Evolutionary conservation across 2,797 vertebrate species (phyloP).

Genomic region (Lepilemur ruficaudatus): DNA sequence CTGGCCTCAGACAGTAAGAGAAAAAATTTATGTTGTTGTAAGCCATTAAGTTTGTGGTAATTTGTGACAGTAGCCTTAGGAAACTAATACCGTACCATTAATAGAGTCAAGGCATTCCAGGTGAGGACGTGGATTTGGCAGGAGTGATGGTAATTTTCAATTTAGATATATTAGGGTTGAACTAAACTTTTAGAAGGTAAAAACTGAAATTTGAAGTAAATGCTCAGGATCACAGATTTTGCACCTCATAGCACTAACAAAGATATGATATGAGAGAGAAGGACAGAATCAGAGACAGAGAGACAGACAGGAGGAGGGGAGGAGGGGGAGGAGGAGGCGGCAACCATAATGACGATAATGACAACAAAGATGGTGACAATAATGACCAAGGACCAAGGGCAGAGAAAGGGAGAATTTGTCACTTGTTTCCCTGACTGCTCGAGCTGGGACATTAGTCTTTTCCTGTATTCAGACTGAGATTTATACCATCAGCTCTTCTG

Average conservation of each 20-base stretch:
- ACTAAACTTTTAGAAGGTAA: not conserved
- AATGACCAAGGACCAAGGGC: not conserved
- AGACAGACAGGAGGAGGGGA: not conserved
- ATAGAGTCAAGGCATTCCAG: not conserved
- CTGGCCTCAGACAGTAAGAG: not conserved
- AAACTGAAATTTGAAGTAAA: not conserved
- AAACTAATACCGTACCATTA: not conserved
- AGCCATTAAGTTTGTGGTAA: not conserved
- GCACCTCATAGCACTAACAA: not conserved
- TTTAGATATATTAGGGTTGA: not conserved
- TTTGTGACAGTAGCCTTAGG: not conserved
- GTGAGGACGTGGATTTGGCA: not conserved
- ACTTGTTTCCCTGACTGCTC: not conserved
- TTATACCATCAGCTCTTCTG: not conserved
- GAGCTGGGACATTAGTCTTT: not conserved
- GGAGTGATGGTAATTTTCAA: not conserved
- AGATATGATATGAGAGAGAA: not conserved
- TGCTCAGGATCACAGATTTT: not conserved
- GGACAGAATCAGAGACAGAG: not conserved
- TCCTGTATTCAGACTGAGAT: not conserved
- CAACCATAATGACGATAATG: not conserved
- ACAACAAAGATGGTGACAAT: not conserved
- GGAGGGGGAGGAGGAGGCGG: not conserved
- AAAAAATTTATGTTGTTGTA: not conserved
- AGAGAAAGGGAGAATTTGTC: not conserved